phyloP scores from a whole-genome alignment of 1,140 invertebrate species.

The Cyphomyrmex costatus region DNA sequence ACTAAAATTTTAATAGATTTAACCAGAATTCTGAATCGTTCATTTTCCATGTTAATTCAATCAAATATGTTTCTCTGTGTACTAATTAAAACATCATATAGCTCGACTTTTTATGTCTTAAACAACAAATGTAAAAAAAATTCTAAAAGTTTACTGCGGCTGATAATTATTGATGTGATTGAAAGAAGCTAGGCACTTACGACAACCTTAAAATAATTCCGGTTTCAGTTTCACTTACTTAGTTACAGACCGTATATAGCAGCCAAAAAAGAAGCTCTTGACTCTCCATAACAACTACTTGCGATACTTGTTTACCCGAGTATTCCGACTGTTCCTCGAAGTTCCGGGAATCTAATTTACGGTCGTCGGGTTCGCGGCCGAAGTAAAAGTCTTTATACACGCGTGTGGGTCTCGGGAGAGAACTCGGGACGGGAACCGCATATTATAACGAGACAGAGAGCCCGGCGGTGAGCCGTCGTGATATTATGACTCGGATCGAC shows the following conservation, averaged over 20 bases:
- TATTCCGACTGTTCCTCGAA: constrained; percentile 15
- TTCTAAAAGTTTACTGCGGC: background rate
- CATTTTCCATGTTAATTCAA: too few species aligned
- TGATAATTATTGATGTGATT: too few species aligned
- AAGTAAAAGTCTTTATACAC: constrained; percentile 12
- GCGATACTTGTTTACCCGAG: background rate
- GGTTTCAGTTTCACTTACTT: background rate
- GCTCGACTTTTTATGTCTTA: background rate
- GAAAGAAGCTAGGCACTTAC: background rate
- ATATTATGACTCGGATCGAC: constrained; percentile 43
- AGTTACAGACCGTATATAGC: background rate
- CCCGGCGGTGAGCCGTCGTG: background rate
- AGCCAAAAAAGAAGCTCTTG: background rate
- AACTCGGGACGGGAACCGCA: background rate
- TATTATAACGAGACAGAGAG: constrained; percentile 19
- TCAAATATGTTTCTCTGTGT: too few species aligned
- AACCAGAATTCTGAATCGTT: too few species aligned
- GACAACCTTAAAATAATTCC: background rate
- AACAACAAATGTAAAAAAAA: background rate
- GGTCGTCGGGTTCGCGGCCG: constrained; percentile 17
- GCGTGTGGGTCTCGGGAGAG: background rate
- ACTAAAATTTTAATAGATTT: too few species aligned
- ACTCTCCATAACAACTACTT: background rate
- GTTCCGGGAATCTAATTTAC: constrained; percentile 48
- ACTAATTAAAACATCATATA: too few species aligned